Evolutionary conservation across 2,888 invertebrate genomes (phyloP), one percentile per base, ranked within the genome.

Genomic region (Lepetodrilus schrolli): DNA sequence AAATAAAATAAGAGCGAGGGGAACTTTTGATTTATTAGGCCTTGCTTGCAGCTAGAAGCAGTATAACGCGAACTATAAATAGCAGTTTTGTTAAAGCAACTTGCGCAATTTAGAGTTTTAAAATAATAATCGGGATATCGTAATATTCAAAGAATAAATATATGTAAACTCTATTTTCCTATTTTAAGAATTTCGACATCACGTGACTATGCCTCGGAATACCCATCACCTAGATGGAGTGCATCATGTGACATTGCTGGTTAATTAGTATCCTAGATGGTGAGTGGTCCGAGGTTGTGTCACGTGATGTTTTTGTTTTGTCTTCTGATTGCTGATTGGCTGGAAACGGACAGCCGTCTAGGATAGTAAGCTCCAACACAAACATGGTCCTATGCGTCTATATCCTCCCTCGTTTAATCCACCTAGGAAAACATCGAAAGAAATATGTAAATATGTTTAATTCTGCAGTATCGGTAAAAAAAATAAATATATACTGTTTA

Each of bases 331-430:
- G 58, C 30, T 58, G 43, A 43, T 43, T 43, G 58, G 58, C 58
- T 58, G 58, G 30, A 30, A 30, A 58, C 26, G 26, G 58, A 30
- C 58, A 58, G 58, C 58, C 58, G 43, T 58, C 49, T 38, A 43
- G 50, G 36, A 23, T 37, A 38, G 68, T n/a, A 65, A 43, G 38
- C 84, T 84, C 23, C 74, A 77, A 75, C 84, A 85, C 47, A 72
- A 66, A 17, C 83, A 58, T 30, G 83, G 80, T 47, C 84, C 84
- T 43, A 85, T 37, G 8, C 74, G 76, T 72, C 75, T 75, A 78
- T 75, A 83, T 38, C 86, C 86, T 51, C 81, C 80, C 70, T 86
- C 86, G 1, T 74, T 70, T 26, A 74, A 5, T 30, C 83, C 83
- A 83, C 84, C 84, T 84, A 82, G 21, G 76, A 75, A 80, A 72